A percentile compares a stretch with the other conserved stretches of the same genome.
These are phyloP conservation scores for Dromococcyx pavoninus DNA, from an alignment of 2,797 vertebrate genomes.

Conservation along the genomic window DNA sequence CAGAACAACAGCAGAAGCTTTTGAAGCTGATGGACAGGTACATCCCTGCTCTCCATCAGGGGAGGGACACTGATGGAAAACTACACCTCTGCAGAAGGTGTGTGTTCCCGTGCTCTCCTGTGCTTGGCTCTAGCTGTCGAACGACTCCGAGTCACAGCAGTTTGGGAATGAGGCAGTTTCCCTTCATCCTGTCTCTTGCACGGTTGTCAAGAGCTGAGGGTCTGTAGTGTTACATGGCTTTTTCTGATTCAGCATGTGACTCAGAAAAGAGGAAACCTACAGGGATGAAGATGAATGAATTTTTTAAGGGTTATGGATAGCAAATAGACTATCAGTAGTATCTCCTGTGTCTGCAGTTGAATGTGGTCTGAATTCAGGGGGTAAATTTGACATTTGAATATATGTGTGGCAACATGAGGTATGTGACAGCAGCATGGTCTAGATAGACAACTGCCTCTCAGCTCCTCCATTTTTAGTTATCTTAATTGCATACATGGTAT, in stretches of 20 bases:
- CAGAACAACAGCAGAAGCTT: neutral
- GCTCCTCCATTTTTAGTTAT: constrained; percentile 6
- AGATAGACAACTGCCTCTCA: neutral
- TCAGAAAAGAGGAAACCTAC: accelerated
- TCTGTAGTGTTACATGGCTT: neutral
- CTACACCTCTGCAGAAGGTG: neutral
- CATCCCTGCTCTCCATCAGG: neutral
- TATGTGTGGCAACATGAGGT: neutral
- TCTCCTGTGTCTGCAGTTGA: neutral
- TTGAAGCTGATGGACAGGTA: neutral
- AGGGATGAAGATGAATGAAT: neutral
- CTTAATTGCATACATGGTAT: constrained; percentile 36
- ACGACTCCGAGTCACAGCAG: neutral
- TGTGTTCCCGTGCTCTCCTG: neutral
- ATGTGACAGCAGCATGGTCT: neutral
- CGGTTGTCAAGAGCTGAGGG: neutral
- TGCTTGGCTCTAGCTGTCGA: neutral
- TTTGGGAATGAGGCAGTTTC: neutral
- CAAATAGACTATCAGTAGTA: neutral
- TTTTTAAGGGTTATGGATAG: neutral
- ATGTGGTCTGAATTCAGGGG: neutral
- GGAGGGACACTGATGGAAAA: neutral
- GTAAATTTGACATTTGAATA: neutral
- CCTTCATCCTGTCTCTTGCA: neutral
- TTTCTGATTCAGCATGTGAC: neutral